Evolutionary conservation across 2,888 invertebrate species (phyloP), one percentile per base, ranked within the genome.

Genomic region (Micoletzkya japonica): DNA sequence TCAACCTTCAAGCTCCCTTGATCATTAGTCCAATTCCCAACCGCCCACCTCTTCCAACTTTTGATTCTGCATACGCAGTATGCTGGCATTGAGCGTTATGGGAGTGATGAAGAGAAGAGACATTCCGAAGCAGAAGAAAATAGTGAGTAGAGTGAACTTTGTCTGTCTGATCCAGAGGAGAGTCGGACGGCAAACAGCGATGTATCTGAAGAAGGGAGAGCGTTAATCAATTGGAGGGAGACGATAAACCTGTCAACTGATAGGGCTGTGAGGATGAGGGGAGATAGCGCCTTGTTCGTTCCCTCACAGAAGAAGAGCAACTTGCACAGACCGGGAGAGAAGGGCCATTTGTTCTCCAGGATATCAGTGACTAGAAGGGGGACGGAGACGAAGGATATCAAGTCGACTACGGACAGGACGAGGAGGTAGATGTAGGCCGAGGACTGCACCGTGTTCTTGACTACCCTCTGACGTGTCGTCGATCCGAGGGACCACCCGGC

Each of bases 401-500:
- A 70, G 70, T 84, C 84, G 49, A 82, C 84, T 30, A 84, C 74
- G 2, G 82, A 84, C 7, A 84, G 76, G 10, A 81, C 60, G n/a
- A 84, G 66, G 2, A 84, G 74, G 58, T 84, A 84, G 70, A 84
- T 77, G 74, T 77, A 82, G 14, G 83, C 83, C 3, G 83, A 83
- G 10, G 74, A 73, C 59, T 83, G 83, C 3, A 82, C 74, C 17
- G 76, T 74, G 7, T 80, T 71, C 59, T 76, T 77, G 54, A 73
- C 72, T 1, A 74, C 68, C 14, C 76, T 49, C 10, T 58, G 72
- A 2, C 74, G 69, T n/a, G 44, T 70, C 2, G 57, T 60, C 17
- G 44, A 30, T 1, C 39, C 57, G 17, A 39, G 39, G 63, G 74
- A 70, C 32, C 79, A 80, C 44, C 78, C 77, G 26, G 78, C 66